These are phyloP conservation scores for Apotomis turbidana DNA, from an alignment of 2,888 invertebrate genomes.

Conservation along the genomic window DNA sequence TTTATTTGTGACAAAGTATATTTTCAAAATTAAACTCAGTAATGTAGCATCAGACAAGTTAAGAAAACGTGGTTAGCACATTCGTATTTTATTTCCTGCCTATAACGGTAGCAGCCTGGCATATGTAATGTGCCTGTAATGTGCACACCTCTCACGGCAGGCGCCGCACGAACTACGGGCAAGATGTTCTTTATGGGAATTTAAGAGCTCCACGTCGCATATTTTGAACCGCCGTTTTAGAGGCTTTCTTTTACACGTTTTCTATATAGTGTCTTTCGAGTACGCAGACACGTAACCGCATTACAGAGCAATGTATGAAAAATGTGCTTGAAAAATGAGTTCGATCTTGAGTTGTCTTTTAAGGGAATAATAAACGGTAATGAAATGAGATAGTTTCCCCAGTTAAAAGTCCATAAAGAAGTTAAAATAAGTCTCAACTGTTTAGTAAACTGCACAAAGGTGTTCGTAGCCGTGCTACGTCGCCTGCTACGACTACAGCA, in stretches of 20 bases:
- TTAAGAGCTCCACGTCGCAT: conserved; percentile 45
- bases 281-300: conserved; percentile 7
- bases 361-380: background rate
- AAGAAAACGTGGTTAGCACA: conserved; percentile 5
- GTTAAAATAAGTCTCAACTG: background rate
- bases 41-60: background rate
- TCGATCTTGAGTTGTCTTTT: background rate
- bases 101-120: conserved; percentile 25
- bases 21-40: too few relatives aligned
- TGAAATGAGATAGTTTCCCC: background rate
- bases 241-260: conserved; percentile 36
- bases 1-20: too few relatives aligned
- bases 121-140: conserved; percentile 35
- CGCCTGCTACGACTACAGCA: conserved; percentile 3
- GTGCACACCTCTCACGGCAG: conserved; percentile 31
- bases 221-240: conserved; percentile 44
- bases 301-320: background rate
- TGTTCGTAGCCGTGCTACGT: conserved; percentile 18
- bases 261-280: conserved; percentile 8
- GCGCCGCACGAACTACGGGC: conserved; percentile 43
- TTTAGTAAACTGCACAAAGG: background rate
- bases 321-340: background rate
- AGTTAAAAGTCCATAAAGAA: background rate
- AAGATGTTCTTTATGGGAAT: conserved; percentile 48
- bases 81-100: conserved; percentile 26